Base-by-base conservation (phyloP, 1,140 invertebrate species). In the Bradysia coprophila region DNA sequence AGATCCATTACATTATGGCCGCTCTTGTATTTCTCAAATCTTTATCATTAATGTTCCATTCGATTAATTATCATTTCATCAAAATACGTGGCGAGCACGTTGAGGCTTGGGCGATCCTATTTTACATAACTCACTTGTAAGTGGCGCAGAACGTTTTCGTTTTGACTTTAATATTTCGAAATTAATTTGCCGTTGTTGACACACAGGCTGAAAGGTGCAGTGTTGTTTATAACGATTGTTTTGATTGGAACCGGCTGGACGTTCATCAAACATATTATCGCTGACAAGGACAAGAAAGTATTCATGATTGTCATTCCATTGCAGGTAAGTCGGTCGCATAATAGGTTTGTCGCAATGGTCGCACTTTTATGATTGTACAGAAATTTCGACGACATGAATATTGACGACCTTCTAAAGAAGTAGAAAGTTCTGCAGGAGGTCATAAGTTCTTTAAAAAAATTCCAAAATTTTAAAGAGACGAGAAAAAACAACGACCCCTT, bases 171-270 rank as follows among this genome's bases (percentile, higher is more conserved):
- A n/a, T 16, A 21, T 36, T n/a, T 39, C 11, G 18, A 23, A 43
- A 18, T 75, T 8, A 75, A 66, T 51, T 76, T 75, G 19, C 9
- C 9, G 13, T 21, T 21, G 19, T 48, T n/a, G n/a, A n/a, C n/a
- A n/a, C n/a, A n/a, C 55, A 81, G 74, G 47, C 67, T 94, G 32
- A 90, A 91, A 66, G 91, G 92, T 31, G 87, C 91, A 0, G 74
- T 98, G 16, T 64, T 99, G 31, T 97, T 98, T 57, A 90, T 95
- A 32, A 95, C 92, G 0, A 88, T 99, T 49, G 79, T 97, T 9
- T 67, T 98, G 9, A 89, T 99, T 48, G 95, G 95, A 24, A 94
- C 94, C 22, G 95, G 95, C 1, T 98, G 94, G 90, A 92, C 92
- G 21, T 98, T 98, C 56, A 92, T 98, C 40, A 99, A 98, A 59